phyloP scores from a whole-genome alignment of 2,797 vertebrate species.

The Saxicola maurus region DNA sequence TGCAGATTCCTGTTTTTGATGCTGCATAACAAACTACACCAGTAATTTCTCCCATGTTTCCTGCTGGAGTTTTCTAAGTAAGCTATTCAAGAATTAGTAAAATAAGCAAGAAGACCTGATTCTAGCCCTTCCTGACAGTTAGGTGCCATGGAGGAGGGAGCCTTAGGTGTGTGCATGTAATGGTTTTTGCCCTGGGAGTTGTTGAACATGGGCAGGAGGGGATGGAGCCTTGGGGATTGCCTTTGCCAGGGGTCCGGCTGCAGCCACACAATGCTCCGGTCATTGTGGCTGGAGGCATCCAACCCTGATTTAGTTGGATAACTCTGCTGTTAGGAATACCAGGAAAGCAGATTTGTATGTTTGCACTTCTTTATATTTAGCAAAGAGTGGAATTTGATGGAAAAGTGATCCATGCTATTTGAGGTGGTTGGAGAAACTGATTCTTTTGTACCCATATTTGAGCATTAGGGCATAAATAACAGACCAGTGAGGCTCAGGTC shows the following conservation, averaged over 20 bases:
- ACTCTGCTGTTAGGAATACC: not conserved
- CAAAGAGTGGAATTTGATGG: conserved; percentile 29
- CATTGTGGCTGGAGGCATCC: not conserved
- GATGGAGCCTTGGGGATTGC: not conserved
- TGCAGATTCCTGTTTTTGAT: not conserved
- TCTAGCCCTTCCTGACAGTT: not conserved
- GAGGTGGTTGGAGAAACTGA: conserved; percentile 8
- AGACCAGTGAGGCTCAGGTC: conserved; percentile 55
- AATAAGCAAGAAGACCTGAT: not conserved
- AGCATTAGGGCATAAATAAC: conserved; percentile 40
- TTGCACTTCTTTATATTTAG: conserved; percentile 33
- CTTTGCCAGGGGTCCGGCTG: not conserved
- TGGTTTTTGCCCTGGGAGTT: not conserved
- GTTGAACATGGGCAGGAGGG: rapidly evolving
- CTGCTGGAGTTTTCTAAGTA: not conserved
- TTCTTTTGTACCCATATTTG: conserved; percentile 40
- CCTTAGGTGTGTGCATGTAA: rapidly evolving
- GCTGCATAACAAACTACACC: not conserved
- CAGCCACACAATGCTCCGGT: rapidly evolving
- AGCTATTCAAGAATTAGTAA: not conserved
- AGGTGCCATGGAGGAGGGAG: not conserved
- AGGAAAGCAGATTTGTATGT: conserved; percentile 7
- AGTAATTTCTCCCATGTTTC: not conserved
- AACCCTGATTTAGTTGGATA: not conserved
- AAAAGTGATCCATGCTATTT: conserved; percentile 19